Percentiles rank a stretch among this genome's conserved stretches.
Conservation (phyloP, 2,797 vertebrate species). For the Lacerta bilineata region DNA sequence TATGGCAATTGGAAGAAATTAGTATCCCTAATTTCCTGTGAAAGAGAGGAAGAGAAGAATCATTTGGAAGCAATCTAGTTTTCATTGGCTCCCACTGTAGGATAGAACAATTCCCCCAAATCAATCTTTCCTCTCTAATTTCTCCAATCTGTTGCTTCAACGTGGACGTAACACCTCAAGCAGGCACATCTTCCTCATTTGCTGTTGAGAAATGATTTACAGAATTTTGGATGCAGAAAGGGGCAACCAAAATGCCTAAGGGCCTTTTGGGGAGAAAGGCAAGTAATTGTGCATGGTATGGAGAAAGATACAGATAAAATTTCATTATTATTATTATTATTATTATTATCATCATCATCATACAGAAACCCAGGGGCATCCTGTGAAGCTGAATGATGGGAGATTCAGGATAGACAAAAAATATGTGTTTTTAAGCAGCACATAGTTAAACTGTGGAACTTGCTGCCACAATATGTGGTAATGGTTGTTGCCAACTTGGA, state of each 20-base stretch:
- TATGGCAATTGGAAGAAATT: conserved; percentile 16
- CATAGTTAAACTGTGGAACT: too few species aligned
- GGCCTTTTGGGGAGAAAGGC: too few species aligned
- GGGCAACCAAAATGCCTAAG: neutral
- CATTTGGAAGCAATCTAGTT: neutral
- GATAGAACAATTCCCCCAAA: neutral
- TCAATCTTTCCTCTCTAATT: neutral
- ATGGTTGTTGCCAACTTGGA: neutral
- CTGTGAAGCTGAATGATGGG: neutral
- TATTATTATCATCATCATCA: neutral
- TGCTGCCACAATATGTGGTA: too few species aligned
- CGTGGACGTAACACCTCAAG: rapidly evolving
- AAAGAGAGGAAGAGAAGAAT: conserved; percentile 7
- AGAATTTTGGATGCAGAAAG: neutral
- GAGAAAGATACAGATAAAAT: too few species aligned
- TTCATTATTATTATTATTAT: too few species aligned
- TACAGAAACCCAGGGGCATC: neutral
- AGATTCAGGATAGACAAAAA: neutral
- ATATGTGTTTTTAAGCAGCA: too few species aligned
- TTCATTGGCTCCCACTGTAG: neutral
- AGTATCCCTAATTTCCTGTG: conserved; percentile 7
- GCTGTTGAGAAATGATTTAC: neutral
- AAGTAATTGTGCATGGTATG: neutral
- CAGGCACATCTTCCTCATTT: neutral
- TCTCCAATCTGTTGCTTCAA: neutral